Base-by-base conservation (phyloP, 1,140 invertebrate species). In the Drosophila yakuba region DNA sequence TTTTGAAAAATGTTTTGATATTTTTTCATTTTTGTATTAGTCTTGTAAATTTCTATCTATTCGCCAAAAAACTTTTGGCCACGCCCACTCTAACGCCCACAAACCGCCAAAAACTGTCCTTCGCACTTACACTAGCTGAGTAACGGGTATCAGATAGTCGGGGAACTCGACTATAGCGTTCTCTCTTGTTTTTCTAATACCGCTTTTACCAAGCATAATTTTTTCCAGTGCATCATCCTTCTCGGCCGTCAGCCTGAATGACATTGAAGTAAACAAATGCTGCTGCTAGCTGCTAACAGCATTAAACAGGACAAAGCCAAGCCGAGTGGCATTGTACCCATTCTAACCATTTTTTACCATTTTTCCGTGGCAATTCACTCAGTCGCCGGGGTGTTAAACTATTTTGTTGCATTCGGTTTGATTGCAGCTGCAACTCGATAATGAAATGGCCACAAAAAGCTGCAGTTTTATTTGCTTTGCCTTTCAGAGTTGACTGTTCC, bases 211-310 rank as follows among this genome's bases (percentile, higher is more conserved):
- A 4, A 1, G 4, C 5, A 15, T 8, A 1, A 1, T 62, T 58
- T 32, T 41, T 20, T 28, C 4, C 45, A 45, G 20, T 59, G 20
- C 25, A 15, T 32, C 7, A 48, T 45, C 15, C 50, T 41, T 35
- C 66, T 55, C 11, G 5, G 51, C 44, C 44, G 58, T 50, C 64
- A 56, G 44, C 43, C 38, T 38, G 43, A 69, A 43, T 69, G 74
- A 69, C 63, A 77, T 52, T 84, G 59, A 80, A 88, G 71, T 76
- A 86, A 88, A 88, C 83, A 86, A 86, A 86, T 88, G 82, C 74
- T 75, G 62, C 69, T 58, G 47, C 39, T 69, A 35, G n/a, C 59
- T 44, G 51, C 54, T 61, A 60, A 64, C 72, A 48, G 58, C 79
- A 64, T 64, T 68, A 64, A 74, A 55, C 25, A 41, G 66, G 52